Evolutionary conservation across 2,888 invertebrate genomes (phyloP), one percentile per base, ranked within the genome.

Genomic region (Colostygia pectinataria): DNA sequence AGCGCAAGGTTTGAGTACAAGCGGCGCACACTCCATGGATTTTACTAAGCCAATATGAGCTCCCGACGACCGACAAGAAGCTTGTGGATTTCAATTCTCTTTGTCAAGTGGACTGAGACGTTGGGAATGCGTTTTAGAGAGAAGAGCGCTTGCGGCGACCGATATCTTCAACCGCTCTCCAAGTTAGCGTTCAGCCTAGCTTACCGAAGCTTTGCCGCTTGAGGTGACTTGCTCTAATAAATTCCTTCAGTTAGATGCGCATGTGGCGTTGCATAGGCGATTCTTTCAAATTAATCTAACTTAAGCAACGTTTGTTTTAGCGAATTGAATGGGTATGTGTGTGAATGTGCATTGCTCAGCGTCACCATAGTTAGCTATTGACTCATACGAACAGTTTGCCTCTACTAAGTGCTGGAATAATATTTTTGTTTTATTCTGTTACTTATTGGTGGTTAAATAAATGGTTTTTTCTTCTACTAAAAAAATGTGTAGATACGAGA

Each of bases 51-150:
- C 70, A 66, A 66, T 64, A 58, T 66, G 66, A 74, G 73, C 66
- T 69, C 59, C 66, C 69, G 62, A 68, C 65, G 68, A 70, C 69
- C 68, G 70, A 70, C 71, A 71, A 77, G 76, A 64, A 66, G 68
- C 76, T 79, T 75, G 76, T 66, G 77, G 78, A 77, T 77, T 80
- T 78, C 77, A 76, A 76, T 77, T 79, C 71, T 70, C 74, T 77
- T 75, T 76, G 73, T 78, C 74, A 74, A 74, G 74, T 67, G 68
- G 64, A 62, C 72, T 63, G 69, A 73, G 73, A 71, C 69, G 70
- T 68, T 57, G 66, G 66, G 68, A 75, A 76, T 74, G 73, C 71
- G 70, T 79, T 74, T 60, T 71, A 76, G 64, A 74, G 64, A 71
- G 67, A 67, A 79, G 75, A 71, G 71, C 68, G 66, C 77, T 80